Conservation (phyloP, 2,113 vertebrate species). For the Nyctereutes procyonoides region DNA sequence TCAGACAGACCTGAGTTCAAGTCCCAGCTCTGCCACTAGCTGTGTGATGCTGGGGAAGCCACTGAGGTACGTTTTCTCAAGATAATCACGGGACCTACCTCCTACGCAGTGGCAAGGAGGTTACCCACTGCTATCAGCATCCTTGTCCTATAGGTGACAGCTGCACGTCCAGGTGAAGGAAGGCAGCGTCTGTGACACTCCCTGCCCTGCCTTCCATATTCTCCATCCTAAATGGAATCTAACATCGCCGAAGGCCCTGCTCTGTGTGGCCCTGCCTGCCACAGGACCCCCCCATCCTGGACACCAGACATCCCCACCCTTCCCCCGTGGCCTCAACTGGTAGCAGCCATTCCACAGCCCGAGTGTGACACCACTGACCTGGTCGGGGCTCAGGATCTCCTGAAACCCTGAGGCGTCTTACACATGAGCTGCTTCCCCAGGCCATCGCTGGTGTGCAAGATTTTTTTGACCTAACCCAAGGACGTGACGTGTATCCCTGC, state of each 20-base stretch:
- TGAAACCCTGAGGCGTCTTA: not conserved
- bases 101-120: not conserved
- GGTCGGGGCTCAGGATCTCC: not conserved
- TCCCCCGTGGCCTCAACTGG: not conserved
- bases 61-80: not conserved
- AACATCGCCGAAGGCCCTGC: not conserved
- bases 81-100: not conserved
- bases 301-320: not conserved
- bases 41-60: not conserved
- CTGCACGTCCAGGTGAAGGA: not conserved
- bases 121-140: not conserved
- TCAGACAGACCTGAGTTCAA: not conserved
- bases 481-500: not conserved
- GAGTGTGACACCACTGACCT: not conserved
- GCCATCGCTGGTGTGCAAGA: rapidly evolving
- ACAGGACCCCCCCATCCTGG: not conserved
- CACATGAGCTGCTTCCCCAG: not conserved
- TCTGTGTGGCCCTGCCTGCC: not conserved
- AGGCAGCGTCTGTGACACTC: not conserved
- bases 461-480: not conserved
- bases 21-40: not conserved
- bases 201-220: not conserved
- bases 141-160: not conserved
- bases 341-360: not conserved
- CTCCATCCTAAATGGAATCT: not conserved